phyloP scores from a whole-genome alignment of 2,888 invertebrate genomes.

The Ennomos erosarius region DNA sequence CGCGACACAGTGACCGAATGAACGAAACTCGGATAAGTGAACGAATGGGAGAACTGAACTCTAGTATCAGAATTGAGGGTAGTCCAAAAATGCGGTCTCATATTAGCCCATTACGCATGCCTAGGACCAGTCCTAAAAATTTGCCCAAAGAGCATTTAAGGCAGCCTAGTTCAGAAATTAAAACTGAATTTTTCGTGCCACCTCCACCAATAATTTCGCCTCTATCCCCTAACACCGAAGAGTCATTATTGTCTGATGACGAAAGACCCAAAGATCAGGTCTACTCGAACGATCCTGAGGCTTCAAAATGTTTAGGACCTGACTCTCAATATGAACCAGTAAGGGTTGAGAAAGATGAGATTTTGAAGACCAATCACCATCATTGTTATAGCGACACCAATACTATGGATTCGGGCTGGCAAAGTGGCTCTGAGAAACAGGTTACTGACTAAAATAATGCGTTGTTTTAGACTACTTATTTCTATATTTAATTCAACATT shows the following conservation, averaged over 20 bases:
- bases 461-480: too few species aligned
- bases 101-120: slow-evolving; percentile 67
- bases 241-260: slow-evolving; percentile 74
- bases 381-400: slow-evolving; percentile 85
- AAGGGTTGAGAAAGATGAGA: slow-evolving; percentile 69
- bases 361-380: slow-evolving; percentile 74
- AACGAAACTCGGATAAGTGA: slow-evolving; percentile 46
- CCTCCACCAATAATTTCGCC: slow-evolving; percentile 66
- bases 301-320: slow-evolving; percentile 69
- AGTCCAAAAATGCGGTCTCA: slow-evolving; percentile 71
- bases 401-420: slow-evolving; percentile 89
- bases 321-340: slow-evolving; percentile 77
- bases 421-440: slow-evolving; percentile 87
- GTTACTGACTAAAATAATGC: slow-evolving; percentile 71
- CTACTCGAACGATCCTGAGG: slow-evolving; percentile 71
- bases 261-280: slow-evolving; percentile 60
- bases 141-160: slow-evolving; percentile 32
- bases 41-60: slow-evolving; percentile 67
- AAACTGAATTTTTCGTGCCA: slow-evolving; percentile 65
- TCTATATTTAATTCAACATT: too few species aligned
- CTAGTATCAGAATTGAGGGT: slow-evolving; percentile 69
- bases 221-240: slow-evolving; percentile 75
- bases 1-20: slow-evolving; percentile 43
- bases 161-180: slow-evolving; percentile 38
- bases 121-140: slow-evolving; percentile 57